Evolutionary conservation across 2,113 vertebrate genomes (phyloP), one percentile per base, ranked within the genome.

Genomic region (Macrotus californicus): DNA sequence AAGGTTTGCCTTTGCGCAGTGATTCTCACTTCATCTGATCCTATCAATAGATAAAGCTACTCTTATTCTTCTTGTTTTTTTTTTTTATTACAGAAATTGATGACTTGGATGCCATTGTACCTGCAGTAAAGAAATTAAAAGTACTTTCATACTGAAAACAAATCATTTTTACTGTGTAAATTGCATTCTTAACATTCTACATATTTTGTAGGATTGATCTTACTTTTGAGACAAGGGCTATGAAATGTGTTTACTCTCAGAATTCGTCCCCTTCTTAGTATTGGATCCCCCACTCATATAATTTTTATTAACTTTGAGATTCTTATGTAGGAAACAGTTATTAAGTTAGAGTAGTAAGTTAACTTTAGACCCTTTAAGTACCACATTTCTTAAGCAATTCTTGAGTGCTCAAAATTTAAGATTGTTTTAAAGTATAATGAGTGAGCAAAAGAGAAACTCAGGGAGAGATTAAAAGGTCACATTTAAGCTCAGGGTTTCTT

Each of bases 31-130:
- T 96, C 83, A 56, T 70, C 46, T 75, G 86, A 95, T 39, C 52
- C 66, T 67, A 52, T 87, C 76, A 31, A 72, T 87, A 48, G 94
- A 77, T 90, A 92, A 87, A 66, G 41, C 64, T 84, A 24, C 31
- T 94, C 52, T 93, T 69, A 54, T 11, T 79, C 61, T 95, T 85
- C 29, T 96, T 96, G 86, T 83, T 50, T 10, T 97, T 81, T 81
- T 56, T 11, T 97, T 98, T 94, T 97, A 4, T 98, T 99, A 84
- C 98, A 99, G 99, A 98, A 92, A 98, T 99, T 96, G 97, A 93
- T 87, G 98, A 97, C 2, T 69, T 99, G 97, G 98, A 98, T 54
- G 98, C 99, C 85, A 98, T 99, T 97, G 96, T 99, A 95, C 99
- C 99, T 59, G 96, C 98, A 77, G 98, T 99, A 93, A 98, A 48